Evolutionary conservation across 2,888 invertebrate species (phyloP).

Genomic region (Ochropleura leucogaster): DNA sequence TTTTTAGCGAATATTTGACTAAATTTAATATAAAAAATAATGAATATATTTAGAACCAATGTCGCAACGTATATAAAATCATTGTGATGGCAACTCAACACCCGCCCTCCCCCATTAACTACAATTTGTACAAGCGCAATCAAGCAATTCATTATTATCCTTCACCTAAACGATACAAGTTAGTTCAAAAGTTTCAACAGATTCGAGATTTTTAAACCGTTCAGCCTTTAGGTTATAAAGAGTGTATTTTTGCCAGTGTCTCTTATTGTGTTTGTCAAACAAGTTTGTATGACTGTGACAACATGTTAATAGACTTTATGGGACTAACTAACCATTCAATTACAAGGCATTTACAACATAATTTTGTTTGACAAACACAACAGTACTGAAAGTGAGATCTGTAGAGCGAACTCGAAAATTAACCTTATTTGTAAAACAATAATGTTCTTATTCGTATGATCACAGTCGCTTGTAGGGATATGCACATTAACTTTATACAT

Average conservation of each 20-base stretch:
- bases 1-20: conserved; percentile 51
- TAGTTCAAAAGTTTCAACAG: conserved; percentile 57
- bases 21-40: conserved; percentile 61
- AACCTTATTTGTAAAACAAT: not conserved
- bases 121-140: conserved; percentile 64
- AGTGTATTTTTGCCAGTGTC: conserved; percentile 34
- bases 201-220: conserved; percentile 66
- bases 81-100: conserved; percentile 62
- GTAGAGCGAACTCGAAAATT: not conserved
- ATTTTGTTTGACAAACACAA: conserved; percentile 45
- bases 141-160: conserved; percentile 60
- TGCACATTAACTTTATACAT: not conserved
- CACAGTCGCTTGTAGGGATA: not conserved
- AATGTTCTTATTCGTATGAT: not conserved
- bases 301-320: conserved; percentile 56
- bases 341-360: conserved; percentile 14
- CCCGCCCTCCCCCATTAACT: conserved; percentile 53
- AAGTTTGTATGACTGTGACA: conserved; percentile 32
- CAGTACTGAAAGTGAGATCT: not conserved
- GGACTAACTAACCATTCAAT: conserved; percentile 48
- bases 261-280: conserved; percentile 24
- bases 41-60: conserved; percentile 57
- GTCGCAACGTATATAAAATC: conserved; percentile 54
- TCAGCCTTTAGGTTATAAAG: conserved; percentile 61
- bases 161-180: conserved; percentile 65